phyloP scores from a whole-genome alignment of 30 jellyfish, hydroid and myxozoan genomes.

The Sanderia malayensis region DNA sequence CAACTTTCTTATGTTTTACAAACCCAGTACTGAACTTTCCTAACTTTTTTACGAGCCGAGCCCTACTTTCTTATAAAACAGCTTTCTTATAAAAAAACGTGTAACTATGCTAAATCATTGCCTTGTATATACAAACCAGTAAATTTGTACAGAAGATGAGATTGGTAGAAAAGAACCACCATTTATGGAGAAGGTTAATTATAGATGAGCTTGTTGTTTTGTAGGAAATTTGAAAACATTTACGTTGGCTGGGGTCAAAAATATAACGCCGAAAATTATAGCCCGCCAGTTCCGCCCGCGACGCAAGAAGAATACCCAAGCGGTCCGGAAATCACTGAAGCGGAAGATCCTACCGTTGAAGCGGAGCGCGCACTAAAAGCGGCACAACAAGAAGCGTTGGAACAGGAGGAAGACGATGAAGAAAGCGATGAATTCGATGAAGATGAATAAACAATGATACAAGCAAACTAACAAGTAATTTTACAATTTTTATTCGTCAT shows the following conservation, averaged over 20 bases:
- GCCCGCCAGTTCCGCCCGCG: conserved; percentile 96
- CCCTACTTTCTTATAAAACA: too few species aligned
- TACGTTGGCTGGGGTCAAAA: conserved; percentile 89
- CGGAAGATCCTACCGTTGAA: conserved; percentile 95
- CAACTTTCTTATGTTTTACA: too few species aligned
- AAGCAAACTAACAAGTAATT: too few species aligned
- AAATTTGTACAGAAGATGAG: background rate
- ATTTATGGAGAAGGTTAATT: background rate
- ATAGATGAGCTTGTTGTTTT: background rate
- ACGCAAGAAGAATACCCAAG: conserved; percentile 94
- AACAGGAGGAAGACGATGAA: conserved; percentile 93
- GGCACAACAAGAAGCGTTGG: conserved; percentile 91
- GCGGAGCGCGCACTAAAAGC: conserved; percentile 91
- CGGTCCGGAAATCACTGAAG: conserved; percentile 89
- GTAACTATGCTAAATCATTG: too few species aligned
- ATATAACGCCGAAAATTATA: conserved; percentile 79
- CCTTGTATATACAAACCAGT: too few species aligned
- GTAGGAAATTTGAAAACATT: conserved; percentile 77
- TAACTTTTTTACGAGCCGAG: too few species aligned
- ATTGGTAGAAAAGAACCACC: too few species aligned
- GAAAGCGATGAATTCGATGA: conserved; percentile 86
- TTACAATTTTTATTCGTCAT: background rate
- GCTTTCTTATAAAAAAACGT: too few species aligned
- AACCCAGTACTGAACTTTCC: too few species aligned
- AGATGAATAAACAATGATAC: conserved; percentile 34